A percentile compares a stretch with the other conserved stretches of the same genome.
Conservation (phyloP, 2,797 vertebrate genomes). For the Menidia menidia region DNA sequence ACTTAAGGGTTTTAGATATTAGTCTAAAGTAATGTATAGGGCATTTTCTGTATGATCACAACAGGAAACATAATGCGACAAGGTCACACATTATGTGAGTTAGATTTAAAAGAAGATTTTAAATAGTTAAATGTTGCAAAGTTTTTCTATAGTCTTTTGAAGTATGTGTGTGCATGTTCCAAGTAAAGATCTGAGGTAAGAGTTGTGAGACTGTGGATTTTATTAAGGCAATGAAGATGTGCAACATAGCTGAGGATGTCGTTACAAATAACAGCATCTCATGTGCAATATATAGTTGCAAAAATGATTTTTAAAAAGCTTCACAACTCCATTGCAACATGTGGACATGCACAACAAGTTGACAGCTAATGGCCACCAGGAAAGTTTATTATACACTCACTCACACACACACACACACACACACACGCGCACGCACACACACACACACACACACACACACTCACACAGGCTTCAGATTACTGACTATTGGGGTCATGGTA, state of each 20-base stretch:
- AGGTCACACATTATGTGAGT: constrained; percentile 54
- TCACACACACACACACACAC: background rate
- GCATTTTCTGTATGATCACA: constrained; percentile 61
- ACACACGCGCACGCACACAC: background rate
- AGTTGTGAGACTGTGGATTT: background rate
- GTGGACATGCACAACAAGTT: constrained; percentile 7
- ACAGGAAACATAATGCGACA: constrained; percentile 59
- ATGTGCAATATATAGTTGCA: background rate
- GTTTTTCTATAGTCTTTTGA: background rate
- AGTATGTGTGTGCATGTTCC: background rate
- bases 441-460: background rate
- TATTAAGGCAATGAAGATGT: background rate
- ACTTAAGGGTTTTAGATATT: constrained; percentile 65
- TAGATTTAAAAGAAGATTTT: constrained; percentile 8
- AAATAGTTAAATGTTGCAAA: background rate
- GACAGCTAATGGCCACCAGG: constrained; percentile 18
- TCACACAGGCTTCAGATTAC: constrained; percentile 37
- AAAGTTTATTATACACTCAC: constrained; percentile 24
- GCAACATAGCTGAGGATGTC: background rate
- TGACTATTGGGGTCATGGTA: constrained; percentile 41
- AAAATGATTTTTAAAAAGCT: constrained; percentile 9
- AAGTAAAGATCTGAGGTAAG: background rate
- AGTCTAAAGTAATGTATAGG: constrained; percentile 63
- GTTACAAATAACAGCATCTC: constrained; percentile 6
- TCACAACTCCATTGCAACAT: constrained; percentile 11